These are phyloP conservation scores for Vulpes ferrilata DNA, from an alignment of 2,113 vertebrate species.

Conservation along the genomic window DNA sequence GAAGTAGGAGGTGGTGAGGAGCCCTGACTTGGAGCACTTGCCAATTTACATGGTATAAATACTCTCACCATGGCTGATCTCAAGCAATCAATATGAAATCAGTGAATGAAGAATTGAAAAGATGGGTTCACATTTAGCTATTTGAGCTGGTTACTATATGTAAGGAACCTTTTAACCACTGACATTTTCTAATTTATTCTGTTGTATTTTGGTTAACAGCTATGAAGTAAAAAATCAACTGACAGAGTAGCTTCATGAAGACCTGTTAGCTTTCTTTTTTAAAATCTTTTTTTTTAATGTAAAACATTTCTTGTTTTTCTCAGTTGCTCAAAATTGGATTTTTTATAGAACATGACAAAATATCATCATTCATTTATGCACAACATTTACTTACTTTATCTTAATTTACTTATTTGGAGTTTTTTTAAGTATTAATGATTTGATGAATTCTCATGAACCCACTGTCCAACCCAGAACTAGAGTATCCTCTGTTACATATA, in stretches of 20 bases:
- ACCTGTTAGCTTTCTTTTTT: not conserved
- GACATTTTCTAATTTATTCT: not conserved
- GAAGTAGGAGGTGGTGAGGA: not conserved
- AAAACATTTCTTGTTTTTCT: not conserved
- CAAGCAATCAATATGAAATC: not conserved
- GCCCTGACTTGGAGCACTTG: not conserved
- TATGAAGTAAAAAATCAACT: not conserved
- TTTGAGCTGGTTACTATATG: not conserved
- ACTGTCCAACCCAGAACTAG: not conserved
- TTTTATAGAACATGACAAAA: not conserved
- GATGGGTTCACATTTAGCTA: not conserved
- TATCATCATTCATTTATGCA: not conserved
- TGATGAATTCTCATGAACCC: not conserved
- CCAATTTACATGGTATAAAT: not conserved
- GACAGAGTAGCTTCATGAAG: constrained; percentile 3
- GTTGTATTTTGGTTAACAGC: not conserved
- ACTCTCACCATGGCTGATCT: not conserved
- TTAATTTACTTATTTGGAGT: not conserved
- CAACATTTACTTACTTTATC: not conserved
- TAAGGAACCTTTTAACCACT: not conserved
- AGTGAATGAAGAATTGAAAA: not conserved
- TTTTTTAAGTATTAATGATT: not conserved
- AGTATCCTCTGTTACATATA: not conserved
- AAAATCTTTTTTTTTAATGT: not conserved
- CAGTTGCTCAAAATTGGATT: not conserved